These are phyloP conservation scores for Schizotus pectinicornis DNA, from an alignment of 2,888 invertebrate genomes.

Conservation along the genomic window DNA sequence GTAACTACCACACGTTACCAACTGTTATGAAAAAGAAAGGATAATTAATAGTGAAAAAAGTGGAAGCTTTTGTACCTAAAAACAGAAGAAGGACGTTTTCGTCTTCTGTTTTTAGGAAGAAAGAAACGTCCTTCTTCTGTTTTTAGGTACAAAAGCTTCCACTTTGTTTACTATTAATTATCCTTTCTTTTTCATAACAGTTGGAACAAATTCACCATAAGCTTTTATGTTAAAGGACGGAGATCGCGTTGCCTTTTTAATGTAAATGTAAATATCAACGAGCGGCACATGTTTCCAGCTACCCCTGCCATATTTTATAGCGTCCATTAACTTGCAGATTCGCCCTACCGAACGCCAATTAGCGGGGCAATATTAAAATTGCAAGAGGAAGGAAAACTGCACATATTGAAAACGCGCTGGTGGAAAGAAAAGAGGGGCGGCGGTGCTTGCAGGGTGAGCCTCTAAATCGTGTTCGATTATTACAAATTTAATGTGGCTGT, in stretches of 20 bases:
- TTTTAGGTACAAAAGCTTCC: no score
- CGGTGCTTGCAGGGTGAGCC: slow-evolving; percentile 79
- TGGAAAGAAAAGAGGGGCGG: slow-evolving; percentile 95
- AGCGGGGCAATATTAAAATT: slow-evolving; percentile 93
- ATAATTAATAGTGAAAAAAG: no score
- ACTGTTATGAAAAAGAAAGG: no score
- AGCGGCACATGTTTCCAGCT: no score
- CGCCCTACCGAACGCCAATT: slow-evolving; percentile 91
- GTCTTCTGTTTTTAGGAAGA: no score
- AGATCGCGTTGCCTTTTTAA: not conserved
- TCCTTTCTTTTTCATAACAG: not conserved
- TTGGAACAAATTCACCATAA: not conserved
- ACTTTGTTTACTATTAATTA: no score
- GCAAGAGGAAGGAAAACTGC: slow-evolving; percentile 94
- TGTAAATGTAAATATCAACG: not conserved
- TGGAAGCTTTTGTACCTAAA: no score
- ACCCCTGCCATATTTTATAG: slow-evolving; percentile 3
- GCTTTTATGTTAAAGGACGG: not conserved
- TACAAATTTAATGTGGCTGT: slow-evolving; percentile 24
- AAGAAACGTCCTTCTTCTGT: no score
- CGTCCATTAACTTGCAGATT: slow-evolving; percentile 69
- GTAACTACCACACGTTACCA: no score
- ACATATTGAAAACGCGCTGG: slow-evolving; percentile 94
- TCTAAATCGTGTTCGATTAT: slow-evolving; percentile 23
- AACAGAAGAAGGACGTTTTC: no score